Base-by-base conservation (phyloP, 2,797 vertebrate genomes). In the Clarias laeviceps region DNA sequence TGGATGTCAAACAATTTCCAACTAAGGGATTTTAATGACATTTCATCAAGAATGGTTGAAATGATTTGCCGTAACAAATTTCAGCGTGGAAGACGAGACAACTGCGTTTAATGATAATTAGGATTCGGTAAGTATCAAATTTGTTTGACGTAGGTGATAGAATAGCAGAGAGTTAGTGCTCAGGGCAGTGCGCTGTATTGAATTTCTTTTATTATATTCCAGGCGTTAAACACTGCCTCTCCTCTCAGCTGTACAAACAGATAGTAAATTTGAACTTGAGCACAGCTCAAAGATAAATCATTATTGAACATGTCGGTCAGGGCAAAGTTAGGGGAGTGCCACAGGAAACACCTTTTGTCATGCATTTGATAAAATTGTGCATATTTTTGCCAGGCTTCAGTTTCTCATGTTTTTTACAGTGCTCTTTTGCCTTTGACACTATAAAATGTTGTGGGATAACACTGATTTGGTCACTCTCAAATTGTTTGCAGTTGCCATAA, bases 201-300 rank as follows among this genome's bases (percentile, higher is more conserved):
- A 69, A 87, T 92, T 91, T 91, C 79, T 89, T 90, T 89, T 87
- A 89, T 89, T 89, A 56, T 87, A 72, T 86, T 88, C 89, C 84
- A 87, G 84, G 84, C 68, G 82, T 84, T 85, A 84, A 90, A 86
- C 84, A 72, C 80, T 45, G 83, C 78, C 88, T 79, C 83, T 89
- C 87, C 65, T 90, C 70, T 89, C 89, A 93, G 90, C 90, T 92
- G 89, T 91, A 85, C 87, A 91, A 91, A 91, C 92, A 91, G 88
- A 90, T 90, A 91, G 85, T 85, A 89, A 89, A 91, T 83, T 74
- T 82, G 82, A 87, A 80, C 84, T 85, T 54, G 77, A 89, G 83
- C 78, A 57, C 83, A 82, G 89, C 74, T 80, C 68, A 82, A 64
- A 85, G 88, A 88, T 89, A 81, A 90, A 87, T 89, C 88, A 83